Conservation (phyloP, 2,113 vertebrate species). For the Meles meles region DNA sequence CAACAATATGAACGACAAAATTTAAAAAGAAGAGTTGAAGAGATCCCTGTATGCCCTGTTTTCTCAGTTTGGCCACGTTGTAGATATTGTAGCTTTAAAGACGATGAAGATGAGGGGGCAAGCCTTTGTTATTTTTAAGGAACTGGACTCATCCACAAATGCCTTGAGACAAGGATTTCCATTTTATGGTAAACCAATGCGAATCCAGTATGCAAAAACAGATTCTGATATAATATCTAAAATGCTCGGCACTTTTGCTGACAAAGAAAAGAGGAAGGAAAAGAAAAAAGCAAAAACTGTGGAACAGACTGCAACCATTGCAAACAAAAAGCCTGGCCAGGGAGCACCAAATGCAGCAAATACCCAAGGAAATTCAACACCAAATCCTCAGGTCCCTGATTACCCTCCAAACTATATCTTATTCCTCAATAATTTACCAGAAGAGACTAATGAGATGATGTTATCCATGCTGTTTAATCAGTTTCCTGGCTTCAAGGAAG, state of each 20-base stretch:
- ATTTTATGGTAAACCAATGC: slow-evolving; percentile 98
- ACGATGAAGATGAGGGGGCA: slow-evolving; percentile 97
- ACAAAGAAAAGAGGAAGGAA: slow-evolving; percentile 98
- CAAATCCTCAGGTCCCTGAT: slow-evolving; percentile 93
- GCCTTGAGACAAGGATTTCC: slow-evolving; percentile 96
- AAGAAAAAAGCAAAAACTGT: slow-evolving; percentile 95
- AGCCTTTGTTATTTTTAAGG: slow-evolving; percentile 97
- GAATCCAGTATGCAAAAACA: slow-evolving; percentile 98
- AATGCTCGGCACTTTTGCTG: slow-evolving; percentile 93
- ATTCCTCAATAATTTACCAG: slow-evolving; percentile 97
- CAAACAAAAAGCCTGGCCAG: slow-evolving; percentile 88
- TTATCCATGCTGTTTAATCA: slow-evolving; percentile 99
- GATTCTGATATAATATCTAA: slow-evolving; percentile 96
- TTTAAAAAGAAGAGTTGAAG: slow-evolving; percentile 97
- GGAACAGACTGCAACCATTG: slow-evolving; percentile 81
- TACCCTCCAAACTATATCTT: slow-evolving; percentile 98
- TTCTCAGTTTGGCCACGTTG: slow-evolving; percentile 96
- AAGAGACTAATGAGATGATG: slow-evolving; percentile 99
- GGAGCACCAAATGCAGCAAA: slow-evolving; percentile 81
- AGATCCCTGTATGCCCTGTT: slow-evolving; percentile 94
- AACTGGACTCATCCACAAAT: slow-evolving; percentile 92
- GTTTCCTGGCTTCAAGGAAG: slow-evolving; percentile 99
- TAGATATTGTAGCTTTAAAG: slow-evolving; percentile 95
- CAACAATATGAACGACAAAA: slow-evolving; percentile 96
- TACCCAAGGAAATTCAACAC: slow-evolving; percentile 80